phyloP scores from a whole-genome alignment of 2,888 invertebrate species.

The Eremobia ochroleuca region DNA sequence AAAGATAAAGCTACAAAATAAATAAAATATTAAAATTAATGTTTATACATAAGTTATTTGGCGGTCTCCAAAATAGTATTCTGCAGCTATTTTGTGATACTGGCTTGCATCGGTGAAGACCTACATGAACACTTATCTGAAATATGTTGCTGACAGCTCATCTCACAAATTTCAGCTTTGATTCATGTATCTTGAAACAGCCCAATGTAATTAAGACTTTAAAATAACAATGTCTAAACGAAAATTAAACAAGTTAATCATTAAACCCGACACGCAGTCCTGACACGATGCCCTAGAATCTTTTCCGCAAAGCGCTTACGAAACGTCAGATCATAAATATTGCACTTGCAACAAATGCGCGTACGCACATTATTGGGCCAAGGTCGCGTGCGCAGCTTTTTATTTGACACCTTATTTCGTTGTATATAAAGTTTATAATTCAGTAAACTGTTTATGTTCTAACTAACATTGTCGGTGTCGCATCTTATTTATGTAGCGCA shows the following conservation, averaged over 20 bases:
- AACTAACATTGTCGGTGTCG: conserved; percentile 63
- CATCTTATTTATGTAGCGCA: conserved; percentile 67
- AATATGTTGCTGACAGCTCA: neutral
- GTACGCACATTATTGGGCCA: conserved; percentile 83
- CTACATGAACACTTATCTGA: neutral
- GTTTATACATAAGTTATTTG: neutral
- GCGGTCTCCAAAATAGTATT: neutral
- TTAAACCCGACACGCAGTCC: conserved; percentile 57
- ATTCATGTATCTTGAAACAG: conserved; percentile 12
- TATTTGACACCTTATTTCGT: conserved; percentile 58
- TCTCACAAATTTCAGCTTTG: neutral
- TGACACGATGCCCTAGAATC: conserved; percentile 78
- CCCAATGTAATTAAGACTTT: conserved; percentile 19
- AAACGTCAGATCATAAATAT: conserved; percentile 74
- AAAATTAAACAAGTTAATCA: conserved; percentile 50
- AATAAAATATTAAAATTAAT: neutral
- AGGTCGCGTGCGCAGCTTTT: conserved; percentile 71
- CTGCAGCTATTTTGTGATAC: neutral
- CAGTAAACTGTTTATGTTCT: conserved; percentile 28
- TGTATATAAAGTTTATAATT: conserved; percentile 59
- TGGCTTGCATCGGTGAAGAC: neutral
- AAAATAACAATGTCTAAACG: conserved; percentile 39
- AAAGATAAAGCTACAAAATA: neutral
- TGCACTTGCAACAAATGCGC: conserved; percentile 78
- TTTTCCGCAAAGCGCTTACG: conserved; percentile 79